Evolutionary conservation across 2,113 vertebrate genomes (phyloP), one percentile per base, ranked within the genome.

Genomic region (Ahaetulla prasina): DNA sequence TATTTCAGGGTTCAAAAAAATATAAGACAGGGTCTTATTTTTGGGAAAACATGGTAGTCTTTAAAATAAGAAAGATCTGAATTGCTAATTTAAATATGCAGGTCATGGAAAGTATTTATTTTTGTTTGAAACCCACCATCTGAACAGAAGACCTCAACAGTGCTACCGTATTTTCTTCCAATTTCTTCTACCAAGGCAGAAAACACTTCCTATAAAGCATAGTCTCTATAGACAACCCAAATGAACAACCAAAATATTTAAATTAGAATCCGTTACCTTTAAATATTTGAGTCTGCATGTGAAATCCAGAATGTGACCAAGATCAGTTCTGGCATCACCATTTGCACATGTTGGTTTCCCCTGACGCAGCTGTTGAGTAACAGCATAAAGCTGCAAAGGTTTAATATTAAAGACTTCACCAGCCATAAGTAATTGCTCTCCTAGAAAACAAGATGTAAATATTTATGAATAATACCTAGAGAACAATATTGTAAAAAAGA

Each of bases 281-380:
- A 99, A 98, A 96, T 99, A 99, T 93, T 98, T 98, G 91, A 99
- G 99, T 85, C 99, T 97, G 96, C 99, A 99, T 87, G 99, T 98
- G 97, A 99, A 99, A 97, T 99, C 99, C 87, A 99, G 97, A 95
- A 99, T 99, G 96, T 99, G 99, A 20, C 99, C 99, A 1, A 99
- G 98, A 96, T 99, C 99, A 5, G 98, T 98, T 96, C 98, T 99
- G 97, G 99, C 98, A 63, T 99, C 99, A 92, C 99, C 98, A 1
- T 98, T 99, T 93, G 98, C 98, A 92, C 99, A 99, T 0, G 98
- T 99, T 7, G 99, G 99, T 91, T 98, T 99, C 94, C 98, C 99
- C 89, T 98, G 97, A 9, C 97, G 98, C 45, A 99, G 97, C 94
- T 99, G 98, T 94, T 99, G 98, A 1, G 98, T 98, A 94, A 99